Percentiles rank a stretch among this genome's conserved stretches.
These are phyloP conservation scores for Lagodon rhomboides DNA, from an alignment of 2,797 vertebrate genomes.

Conservation along the genomic window DNA sequence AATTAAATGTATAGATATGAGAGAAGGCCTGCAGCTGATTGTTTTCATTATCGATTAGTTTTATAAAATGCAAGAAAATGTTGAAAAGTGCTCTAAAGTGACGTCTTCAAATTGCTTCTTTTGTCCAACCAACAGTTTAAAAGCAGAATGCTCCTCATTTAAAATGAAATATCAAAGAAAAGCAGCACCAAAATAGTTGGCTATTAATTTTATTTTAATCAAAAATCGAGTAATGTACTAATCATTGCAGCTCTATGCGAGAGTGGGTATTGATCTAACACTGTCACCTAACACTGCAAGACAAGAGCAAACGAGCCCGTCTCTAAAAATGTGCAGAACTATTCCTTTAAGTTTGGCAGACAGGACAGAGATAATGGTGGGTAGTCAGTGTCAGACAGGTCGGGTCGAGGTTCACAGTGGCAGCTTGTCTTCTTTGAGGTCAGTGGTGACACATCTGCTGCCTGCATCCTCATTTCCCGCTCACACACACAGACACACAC, in stretches of 20 bases:
- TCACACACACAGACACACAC: not conserved
- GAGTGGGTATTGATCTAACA: not conserved
- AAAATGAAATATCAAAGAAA: too few relatives aligned
- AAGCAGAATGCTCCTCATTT: too few relatives aligned
- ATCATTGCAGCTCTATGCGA: not conserved
- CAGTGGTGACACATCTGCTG: slow-evolving; percentile 39
- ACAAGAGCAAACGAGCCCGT: not conserved
- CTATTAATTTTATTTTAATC: too few relatives aligned
- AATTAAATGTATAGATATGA: too few relatives aligned
- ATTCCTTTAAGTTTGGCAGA: not conserved
- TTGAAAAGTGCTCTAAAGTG: too few relatives aligned
- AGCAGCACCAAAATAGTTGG: too few relatives aligned
- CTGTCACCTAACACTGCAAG: not conserved
- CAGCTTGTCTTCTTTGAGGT: slow-evolving; percentile 49
- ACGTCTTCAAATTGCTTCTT: too few relatives aligned
- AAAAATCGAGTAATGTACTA: too few relatives aligned
- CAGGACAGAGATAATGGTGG: not conserved
- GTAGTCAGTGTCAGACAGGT: slow-evolving; percentile 17
- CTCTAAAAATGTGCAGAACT: not conserved
- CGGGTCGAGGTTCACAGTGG: not conserved
- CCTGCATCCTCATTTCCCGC: slow-evolving; percentile 55
- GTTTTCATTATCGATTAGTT: too few relatives aligned
- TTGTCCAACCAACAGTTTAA: too few relatives aligned
- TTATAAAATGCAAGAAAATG: too few relatives aligned
- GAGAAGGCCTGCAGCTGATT: too few relatives aligned